phyloP scores from a whole-genome alignment of 2,113 vertebrate genomes.

The Pleuronectes platessa region DNA sequence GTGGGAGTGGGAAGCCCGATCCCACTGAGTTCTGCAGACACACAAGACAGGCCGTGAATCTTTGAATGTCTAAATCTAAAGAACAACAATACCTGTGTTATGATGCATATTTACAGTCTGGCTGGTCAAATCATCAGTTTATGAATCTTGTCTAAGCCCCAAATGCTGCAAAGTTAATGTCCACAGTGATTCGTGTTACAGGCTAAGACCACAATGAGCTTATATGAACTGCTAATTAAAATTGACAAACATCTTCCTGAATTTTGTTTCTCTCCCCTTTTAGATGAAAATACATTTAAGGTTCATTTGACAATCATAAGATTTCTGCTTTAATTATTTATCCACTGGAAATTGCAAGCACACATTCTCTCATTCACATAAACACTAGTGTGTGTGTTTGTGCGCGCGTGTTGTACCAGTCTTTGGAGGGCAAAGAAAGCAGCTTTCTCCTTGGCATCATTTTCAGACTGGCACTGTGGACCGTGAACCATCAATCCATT shows the following conservation, averaged over 20 bases:
- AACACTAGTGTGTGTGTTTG: too few species aligned
- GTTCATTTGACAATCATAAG: too few species aligned
- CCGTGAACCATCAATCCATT: slow-evolving; percentile 91
- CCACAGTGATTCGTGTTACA: too few species aligned
- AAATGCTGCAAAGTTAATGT: background rate
- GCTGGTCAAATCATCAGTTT: background rate
- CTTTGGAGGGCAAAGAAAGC: slow-evolving; percentile 92
- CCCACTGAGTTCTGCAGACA: slow-evolving; percentile 87
- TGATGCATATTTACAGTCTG: background rate
- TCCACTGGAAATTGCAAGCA: too few species aligned
- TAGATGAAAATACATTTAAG: too few species aligned
- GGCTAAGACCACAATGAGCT: too few species aligned
- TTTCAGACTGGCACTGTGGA: slow-evolving; percentile 92
- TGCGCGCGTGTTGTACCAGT: slow-evolving; percentile 82
- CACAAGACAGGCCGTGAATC: background rate
- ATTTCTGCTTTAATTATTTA: background rate
- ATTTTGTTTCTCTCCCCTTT: too few species aligned
- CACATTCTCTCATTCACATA: too few species aligned
- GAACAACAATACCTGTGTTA: background rate
- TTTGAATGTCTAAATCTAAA: background rate
- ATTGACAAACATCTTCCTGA: too few species aligned
- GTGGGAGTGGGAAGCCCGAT: slow-evolving; percentile 86
- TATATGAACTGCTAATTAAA: too few species aligned
- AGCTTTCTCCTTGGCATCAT: slow-evolving; percentile 94
- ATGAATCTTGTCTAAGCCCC: background rate